These are phyloP conservation scores for Phenganax subtilis DNA, from an alignment of 92 coral and sea anemone genomes.

Conservation along the genomic window DNA sequence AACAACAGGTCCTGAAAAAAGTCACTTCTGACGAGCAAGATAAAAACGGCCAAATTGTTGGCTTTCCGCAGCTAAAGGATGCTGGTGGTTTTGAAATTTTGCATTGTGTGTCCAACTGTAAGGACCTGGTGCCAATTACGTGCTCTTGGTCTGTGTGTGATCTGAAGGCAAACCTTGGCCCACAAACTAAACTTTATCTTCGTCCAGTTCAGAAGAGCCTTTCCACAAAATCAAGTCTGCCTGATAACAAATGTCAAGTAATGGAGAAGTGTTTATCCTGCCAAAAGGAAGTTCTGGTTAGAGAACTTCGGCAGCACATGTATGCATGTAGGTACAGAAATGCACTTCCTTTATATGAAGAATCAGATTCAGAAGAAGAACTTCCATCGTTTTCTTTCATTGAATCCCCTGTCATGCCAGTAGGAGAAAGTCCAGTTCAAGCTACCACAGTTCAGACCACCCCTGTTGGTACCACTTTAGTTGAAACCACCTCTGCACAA, in stretches of 20 bases:
- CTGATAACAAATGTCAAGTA: constrained; percentile 41
- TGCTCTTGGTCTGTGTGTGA: constrained; percentile 50
- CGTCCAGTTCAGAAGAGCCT: constrained; percentile 49
- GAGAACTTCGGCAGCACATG: constrained; percentile 38
- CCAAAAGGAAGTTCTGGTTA: constrained; percentile 40
- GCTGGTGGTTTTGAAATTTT: constrained; percentile 58
- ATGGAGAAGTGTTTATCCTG: constrained; percentile 44
- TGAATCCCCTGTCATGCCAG: too few relatives aligned
- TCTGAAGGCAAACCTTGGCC: constrained; percentile 42
- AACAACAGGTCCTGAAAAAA: constrained; percentile 18
- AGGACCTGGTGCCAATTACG: constrained; percentile 36
- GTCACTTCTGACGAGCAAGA: constrained; percentile 40
- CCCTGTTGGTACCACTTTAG: too few relatives aligned
- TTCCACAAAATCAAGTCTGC: constrained; percentile 42
- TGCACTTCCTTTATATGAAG: too few relatives aligned
- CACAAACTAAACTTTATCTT: constrained; percentile 51
- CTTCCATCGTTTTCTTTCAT: too few relatives aligned
- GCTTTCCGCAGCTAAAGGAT: constrained; percentile 47
- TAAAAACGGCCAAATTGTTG: constrained; percentile 29
- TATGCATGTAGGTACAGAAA: constrained; percentile 22
- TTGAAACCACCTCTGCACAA: too few relatives aligned
- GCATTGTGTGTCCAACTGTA: constrained; percentile 52
- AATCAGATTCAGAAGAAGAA: too few relatives aligned
- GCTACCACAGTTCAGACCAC: too few relatives aligned
- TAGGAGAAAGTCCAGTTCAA: too few relatives aligned